A percentile compares a stretch with the other conserved stretches of the same genome.
Conservation (phyloP, 1,140 invertebrate species). For the Drosophila lini region DNA sequence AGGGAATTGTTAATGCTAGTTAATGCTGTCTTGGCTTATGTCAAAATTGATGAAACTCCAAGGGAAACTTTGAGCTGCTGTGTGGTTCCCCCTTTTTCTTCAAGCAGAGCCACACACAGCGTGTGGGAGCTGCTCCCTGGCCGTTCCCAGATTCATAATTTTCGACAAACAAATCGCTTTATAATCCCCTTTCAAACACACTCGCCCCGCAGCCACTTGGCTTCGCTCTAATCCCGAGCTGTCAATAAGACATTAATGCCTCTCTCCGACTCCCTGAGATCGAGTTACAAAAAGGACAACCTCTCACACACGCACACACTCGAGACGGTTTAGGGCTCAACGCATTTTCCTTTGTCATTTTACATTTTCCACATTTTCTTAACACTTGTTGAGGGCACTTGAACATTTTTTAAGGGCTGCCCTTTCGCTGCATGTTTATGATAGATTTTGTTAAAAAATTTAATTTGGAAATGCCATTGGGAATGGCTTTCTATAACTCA, state of each 20-base stretch:
- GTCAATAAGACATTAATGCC: constrained; percentile 81
- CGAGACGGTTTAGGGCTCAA: constrained; percentile 18
- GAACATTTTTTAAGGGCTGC: constrained; percentile 31
- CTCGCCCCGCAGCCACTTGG: constrained; percentile 57
- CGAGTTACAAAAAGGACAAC: constrained; percentile 73
- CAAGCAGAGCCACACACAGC: constrained; percentile 57
- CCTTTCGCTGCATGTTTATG: constrained; percentile 51
- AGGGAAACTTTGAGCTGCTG: constrained; percentile 46
- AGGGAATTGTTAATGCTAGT: constrained; percentile 25
- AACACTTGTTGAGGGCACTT: constrained; percentile 67
- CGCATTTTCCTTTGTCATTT: constrained; percentile 16
- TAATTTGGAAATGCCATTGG: constrained; percentile 27
- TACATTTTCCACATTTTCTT: constrained; percentile 9
- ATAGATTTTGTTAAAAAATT: constrained; percentile 61
- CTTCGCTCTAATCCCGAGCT: constrained; percentile 76
- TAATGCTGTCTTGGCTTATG: constrained; percentile 50
- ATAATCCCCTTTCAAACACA: constrained; percentile 82
- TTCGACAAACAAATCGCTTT: constrained; percentile 81
- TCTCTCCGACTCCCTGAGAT: constrained; percentile 28
- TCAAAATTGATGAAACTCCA: constrained; percentile 43
- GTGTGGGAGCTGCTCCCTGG: constrained; percentile 66
- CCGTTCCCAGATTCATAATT: constrained; percentile 78
- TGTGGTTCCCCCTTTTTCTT: background rate
- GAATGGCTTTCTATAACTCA: constrained; percentile 13
- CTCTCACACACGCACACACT: constrained; percentile 22